Percentiles rank a stretch among this genome's conserved stretches.
Conservation (phyloP, 2,113 vertebrate genomes). For the Triplophysa dalaica region DNA sequence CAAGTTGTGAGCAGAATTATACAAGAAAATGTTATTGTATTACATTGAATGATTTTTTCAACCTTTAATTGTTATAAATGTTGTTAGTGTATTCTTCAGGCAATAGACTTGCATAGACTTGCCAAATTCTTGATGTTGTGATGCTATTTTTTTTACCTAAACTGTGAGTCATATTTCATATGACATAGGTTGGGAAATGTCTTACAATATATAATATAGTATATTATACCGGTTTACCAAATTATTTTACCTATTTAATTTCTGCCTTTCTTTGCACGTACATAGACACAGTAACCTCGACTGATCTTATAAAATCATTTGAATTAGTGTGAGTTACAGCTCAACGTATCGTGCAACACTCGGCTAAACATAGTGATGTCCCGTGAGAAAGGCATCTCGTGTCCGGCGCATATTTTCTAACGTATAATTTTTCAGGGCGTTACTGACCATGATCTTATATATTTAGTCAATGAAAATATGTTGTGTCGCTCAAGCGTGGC, state of each 20-base stretch:
- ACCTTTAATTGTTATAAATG: background rate
- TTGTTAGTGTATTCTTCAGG: background rate
- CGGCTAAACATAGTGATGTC: background rate
- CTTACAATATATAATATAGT: too few relatives aligned
- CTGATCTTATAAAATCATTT: background rate
- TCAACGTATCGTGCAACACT: background rate
- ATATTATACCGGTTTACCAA: background rate
- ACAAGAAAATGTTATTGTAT: background rate
- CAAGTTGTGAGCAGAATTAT: background rate
- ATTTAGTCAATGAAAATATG: slow-evolving; percentile 70
- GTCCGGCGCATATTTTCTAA: slow-evolving; percentile 52
- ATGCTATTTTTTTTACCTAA: background rate
- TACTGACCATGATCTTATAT: slow-evolving; percentile 65
- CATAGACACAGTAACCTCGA: background rate
- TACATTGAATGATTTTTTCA: background rate
- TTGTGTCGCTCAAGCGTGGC: slow-evolving; percentile 55
- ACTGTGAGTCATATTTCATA: background rate
- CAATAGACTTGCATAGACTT: background rate
- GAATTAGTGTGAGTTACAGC: background rate
- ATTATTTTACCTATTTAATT: background rate
- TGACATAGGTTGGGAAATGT: background rate
- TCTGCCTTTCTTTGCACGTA: background rate
- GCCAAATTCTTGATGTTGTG: background rate
- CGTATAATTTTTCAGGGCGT: slow-evolving; percentile 74
- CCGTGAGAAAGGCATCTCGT: slow-evolving; percentile 30